phyloP scores from a whole-genome alignment of 2,888 invertebrate genomes.

The Frankliniella fusca region DNA sequence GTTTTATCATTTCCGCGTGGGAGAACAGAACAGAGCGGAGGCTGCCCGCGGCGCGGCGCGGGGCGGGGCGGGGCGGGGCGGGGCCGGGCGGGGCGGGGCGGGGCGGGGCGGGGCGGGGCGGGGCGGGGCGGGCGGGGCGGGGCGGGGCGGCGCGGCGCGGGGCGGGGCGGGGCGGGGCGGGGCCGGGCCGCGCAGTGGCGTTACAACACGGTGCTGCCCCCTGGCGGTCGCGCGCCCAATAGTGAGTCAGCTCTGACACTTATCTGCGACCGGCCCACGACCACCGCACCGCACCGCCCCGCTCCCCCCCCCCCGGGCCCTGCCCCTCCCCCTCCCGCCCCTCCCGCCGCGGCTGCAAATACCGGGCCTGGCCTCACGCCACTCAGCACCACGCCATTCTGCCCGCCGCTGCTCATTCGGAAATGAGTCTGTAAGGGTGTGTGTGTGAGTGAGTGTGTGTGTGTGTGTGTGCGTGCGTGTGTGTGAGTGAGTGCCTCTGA shows the following conservation, averaged over 20 bases:
- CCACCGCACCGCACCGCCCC: neutral
- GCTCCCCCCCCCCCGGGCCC: too few species aligned
- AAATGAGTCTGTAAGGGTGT: neutral
- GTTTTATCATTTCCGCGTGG: conserved; percentile 22
- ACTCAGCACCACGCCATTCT: neutral
- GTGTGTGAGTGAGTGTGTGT: neutral
- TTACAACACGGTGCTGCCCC: neutral
- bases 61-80: neutral
- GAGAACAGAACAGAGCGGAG: neutral
- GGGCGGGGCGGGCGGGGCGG: neutral
- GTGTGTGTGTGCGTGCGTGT: neutral
- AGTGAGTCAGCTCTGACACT: neutral
- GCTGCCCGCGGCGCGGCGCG: neutral
- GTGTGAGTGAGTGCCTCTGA: too few species aligned
- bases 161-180: neutral
- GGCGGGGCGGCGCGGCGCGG: neutral
- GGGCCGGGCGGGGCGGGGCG: neutral
- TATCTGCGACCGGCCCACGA: neutral
- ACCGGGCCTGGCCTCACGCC: neutral
- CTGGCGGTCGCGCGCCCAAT: neutral
- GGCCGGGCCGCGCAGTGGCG: too few species aligned
- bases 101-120: neutral
- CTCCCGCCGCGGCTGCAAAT: neutral
- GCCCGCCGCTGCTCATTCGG: neutral
- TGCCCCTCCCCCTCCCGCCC: too few species aligned